Evolutionary conservation across 2,888 invertebrate species (phyloP), one percentile per base, ranked within the genome.

Genomic region (Carpatolechia fugitivella): DNA sequence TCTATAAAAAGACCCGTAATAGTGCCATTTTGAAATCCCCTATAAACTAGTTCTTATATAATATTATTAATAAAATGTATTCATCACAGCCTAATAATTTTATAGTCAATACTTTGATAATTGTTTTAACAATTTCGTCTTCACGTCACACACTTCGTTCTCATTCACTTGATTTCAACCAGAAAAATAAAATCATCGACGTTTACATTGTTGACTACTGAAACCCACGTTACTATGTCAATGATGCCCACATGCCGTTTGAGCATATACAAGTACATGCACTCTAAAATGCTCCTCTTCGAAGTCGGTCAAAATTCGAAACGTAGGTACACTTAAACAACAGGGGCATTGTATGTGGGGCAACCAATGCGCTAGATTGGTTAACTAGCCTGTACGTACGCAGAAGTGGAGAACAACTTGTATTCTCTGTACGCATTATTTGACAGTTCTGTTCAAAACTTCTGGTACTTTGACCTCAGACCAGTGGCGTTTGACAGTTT

Each of bases 271-370:
- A 31, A 35, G 10, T 36, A 50, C 20, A 31, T 20, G 13, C 35
- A 20, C 29, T 35, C 35, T 47, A n/a, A 18, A 44, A 47, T 47
- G 33, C 16, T 48, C 51, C 14, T 51, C 24, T 33, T 10, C 41
- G 33, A 52, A 52, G 55, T 56, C 56, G 41, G 24, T 35, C 52
- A 52, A 47, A 56, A 52, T 53, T 49, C 44, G 16, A 50, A 54
- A 50, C 41, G 48, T 49, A 30, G 38, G 33, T 33, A 33, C 18
- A 20, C 2, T 16, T 36, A 55, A 66, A 66, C 66, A 70, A 69
- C 68, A 69, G 63, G 68, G 65, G 66, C 70, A 58, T 65, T 63
- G 65, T 70, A 65, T 63, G 61, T 65, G 63, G 65, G 62, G 61
- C 68, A 64, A 55, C 52, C 62, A 66, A 61, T 64, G 62, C 54